Evolutionary conservation across 1,140 invertebrate species (phyloP).

Genomic region (Ceratosolen fusciceps): DNA sequence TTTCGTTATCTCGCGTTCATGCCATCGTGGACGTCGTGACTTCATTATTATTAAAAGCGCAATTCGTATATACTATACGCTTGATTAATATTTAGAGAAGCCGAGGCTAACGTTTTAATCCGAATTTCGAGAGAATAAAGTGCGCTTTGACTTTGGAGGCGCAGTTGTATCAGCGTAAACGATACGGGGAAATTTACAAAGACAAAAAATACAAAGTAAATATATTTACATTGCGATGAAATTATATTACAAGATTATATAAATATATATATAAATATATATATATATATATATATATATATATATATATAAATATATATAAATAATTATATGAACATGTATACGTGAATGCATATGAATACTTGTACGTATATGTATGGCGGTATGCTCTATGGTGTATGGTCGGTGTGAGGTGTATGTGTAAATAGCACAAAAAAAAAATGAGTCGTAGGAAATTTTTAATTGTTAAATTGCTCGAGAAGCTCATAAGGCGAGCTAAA

Average conservation of each 20-base stretch:
- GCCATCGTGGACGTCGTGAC: constrained; percentile 22
- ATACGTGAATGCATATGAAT: too few species aligned
- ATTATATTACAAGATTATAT: constrained; percentile 48
- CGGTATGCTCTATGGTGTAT: too few species aligned
- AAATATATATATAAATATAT: constrained; percentile 32
- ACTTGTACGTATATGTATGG: too few species aligned
- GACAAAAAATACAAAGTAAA: constrained; percentile 44
- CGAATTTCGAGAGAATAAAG: constrained; percentile 21
- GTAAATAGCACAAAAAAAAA: too few species aligned
- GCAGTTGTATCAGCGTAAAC: constrained; percentile 20
- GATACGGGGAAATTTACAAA: constrained; percentile 37
- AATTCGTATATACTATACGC: constrained; percentile 37
- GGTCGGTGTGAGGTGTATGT: too few species aligned
- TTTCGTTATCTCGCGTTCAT: constrained; percentile 33
- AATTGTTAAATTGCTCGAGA: too few species aligned
- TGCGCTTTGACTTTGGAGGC: constrained; percentile 9
- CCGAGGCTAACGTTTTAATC: constrained; percentile 10
- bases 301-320: constrained; percentile 29
- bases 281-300: constrained; percentile 25
- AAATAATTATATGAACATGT: not conserved
- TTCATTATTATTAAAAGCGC: constrained; percentile 41
- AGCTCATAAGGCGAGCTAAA: too few species aligned
- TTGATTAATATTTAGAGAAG: constrained; percentile 38
- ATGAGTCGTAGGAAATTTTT: too few species aligned
- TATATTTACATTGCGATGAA: constrained; percentile 50